A percentile compares a stretch with the other conserved stretches of the same genome.
phyloP scores from a whole-genome alignment of 1,140 invertebrate genomes.

The Drosophila saltans region DNA sequence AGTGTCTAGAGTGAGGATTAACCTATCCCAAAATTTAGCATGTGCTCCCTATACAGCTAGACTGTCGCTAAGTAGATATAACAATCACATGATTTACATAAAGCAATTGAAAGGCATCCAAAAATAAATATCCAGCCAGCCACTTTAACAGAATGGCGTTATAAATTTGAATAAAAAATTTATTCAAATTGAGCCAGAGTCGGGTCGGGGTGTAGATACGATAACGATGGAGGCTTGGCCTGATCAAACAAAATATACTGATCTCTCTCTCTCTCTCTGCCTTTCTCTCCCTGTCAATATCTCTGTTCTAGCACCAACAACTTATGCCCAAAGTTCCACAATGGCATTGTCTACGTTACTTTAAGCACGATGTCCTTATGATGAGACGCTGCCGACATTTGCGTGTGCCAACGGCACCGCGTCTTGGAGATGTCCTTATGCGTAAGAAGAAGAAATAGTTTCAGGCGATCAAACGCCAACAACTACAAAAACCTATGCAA shows the following conservation, averaged over 20 bases:
- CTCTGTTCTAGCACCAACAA: constrained; percentile 63
- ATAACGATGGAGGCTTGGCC: constrained; percentile 21
- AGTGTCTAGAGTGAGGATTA: constrained; percentile 25
- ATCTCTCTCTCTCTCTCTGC: not conserved
- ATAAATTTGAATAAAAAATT: constrained; percentile 70
- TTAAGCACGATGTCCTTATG: constrained; percentile 87
- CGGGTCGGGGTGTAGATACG: constrained; percentile 27
- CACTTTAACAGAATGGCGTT: constrained; percentile 64
- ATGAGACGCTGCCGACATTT: constrained; percentile 87
- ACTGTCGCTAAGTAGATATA: constrained; percentile 43
- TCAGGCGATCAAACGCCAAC: constrained; percentile 19
- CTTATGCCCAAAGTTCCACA: constrained; percentile 86
- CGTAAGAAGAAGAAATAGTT: constrained; percentile 69
- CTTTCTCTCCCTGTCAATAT: not conserved
- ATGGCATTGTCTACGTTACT: constrained; percentile 91
- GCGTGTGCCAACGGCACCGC: constrained; percentile 74
- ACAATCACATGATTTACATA: constrained; percentile 18
- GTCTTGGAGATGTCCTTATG: constrained; percentile 72
- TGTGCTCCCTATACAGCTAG: not conserved
- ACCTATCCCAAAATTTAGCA: constrained; percentile 33
- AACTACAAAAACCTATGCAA: constrained; percentile 37
- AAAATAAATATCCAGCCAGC: constrained; percentile 54
- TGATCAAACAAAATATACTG: not conserved
- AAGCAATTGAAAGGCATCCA: constrained; percentile 64
- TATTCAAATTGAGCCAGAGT: constrained; percentile 64